Evolutionary conservation across 2,888 invertebrate genomes (phyloP).

Genomic region (Ditula angustiorana): DNA sequence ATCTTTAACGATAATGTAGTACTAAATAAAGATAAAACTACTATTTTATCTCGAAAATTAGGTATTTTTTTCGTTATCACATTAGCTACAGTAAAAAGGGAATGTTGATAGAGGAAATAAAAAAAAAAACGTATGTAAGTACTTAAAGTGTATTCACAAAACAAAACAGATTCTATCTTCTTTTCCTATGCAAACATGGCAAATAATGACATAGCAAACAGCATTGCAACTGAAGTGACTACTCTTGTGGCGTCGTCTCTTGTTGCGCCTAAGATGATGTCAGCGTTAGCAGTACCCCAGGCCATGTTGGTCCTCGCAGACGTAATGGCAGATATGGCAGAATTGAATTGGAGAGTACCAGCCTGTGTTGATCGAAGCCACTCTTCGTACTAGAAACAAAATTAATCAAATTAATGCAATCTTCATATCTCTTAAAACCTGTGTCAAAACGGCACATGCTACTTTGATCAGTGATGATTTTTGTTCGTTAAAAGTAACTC

Average conservation of each 20-base stretch:
- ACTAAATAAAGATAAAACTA: slow-evolving; percentile 21
- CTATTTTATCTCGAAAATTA: slow-evolving; percentile 14
- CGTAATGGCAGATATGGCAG: slow-evolving; percentile 60
- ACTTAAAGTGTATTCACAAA: neutral
- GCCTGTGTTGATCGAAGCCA: slow-evolving; percentile 68
- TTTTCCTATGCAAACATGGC: slow-evolving; percentile 48
- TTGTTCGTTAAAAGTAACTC: no score
- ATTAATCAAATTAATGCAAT: neutral
- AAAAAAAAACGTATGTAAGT: neutral
- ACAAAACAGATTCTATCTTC: neutral
- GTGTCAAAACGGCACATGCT: no score
- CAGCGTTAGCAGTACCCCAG: slow-evolving; percentile 70
- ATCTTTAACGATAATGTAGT: slow-evolving; percentile 18
- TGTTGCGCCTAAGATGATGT: slow-evolving; percentile 61
- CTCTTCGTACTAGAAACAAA: slow-evolving; percentile 61
- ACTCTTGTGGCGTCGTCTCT: slow-evolving; percentile 55
- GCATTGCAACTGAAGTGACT: slow-evolving; percentile 51
- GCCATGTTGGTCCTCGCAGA: slow-evolving; percentile 67
- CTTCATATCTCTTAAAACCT: no score
- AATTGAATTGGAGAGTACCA: slow-evolving; percentile 55
- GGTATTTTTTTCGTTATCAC: slow-evolving; percentile 15
- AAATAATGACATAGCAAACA: slow-evolving; percentile 43
- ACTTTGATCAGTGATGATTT: no score
- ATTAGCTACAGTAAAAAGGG: neutral
- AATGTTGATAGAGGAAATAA: neutral